Evolutionary conservation across 2,113 vertebrate species (phyloP).

Genomic region (Labeo rohita): DNA sequence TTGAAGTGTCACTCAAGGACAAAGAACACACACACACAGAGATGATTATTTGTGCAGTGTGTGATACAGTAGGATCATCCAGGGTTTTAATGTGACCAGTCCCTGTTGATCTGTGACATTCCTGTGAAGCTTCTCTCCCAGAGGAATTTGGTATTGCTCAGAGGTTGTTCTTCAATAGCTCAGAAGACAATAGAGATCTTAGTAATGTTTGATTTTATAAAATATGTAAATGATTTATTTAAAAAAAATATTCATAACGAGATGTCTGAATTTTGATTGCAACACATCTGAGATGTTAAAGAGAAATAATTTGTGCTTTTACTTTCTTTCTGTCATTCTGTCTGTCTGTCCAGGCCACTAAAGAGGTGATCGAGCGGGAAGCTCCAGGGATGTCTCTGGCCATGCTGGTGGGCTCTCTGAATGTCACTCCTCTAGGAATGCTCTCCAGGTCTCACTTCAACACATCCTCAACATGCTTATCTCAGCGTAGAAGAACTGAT

Average conservation of each 20-base stretch:
- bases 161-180: not conserved
- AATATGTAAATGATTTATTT: not conserved
- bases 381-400: conserved; percentile 97
- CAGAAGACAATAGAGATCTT: not conserved
- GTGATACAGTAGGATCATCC: not conserved
- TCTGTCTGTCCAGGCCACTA: conserved; percentile 85
- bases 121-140: not conserved
- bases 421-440: conserved; percentile 98
- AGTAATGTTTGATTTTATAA: not conserved
- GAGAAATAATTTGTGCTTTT: not conserved
- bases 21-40: conserved; percentile 64
- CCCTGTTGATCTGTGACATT: not conserved
- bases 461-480: not conserved
- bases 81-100: not conserved
- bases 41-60: conserved; percentile 14
- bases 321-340: not conserved
- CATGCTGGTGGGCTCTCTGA: conserved; percentile 99
- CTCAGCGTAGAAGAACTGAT: not conserved
- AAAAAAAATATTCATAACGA: too few species aligned
- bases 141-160: not conserved
- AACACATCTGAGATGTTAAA: not conserved
- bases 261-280: too few species aligned
- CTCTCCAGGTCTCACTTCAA: conserved; percentile 86
- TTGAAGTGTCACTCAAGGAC: conserved; percentile 75
- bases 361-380: conserved; percentile 98